Conservation (phyloP, 1,140 invertebrate species). For the Cydia splendana region DNA sequence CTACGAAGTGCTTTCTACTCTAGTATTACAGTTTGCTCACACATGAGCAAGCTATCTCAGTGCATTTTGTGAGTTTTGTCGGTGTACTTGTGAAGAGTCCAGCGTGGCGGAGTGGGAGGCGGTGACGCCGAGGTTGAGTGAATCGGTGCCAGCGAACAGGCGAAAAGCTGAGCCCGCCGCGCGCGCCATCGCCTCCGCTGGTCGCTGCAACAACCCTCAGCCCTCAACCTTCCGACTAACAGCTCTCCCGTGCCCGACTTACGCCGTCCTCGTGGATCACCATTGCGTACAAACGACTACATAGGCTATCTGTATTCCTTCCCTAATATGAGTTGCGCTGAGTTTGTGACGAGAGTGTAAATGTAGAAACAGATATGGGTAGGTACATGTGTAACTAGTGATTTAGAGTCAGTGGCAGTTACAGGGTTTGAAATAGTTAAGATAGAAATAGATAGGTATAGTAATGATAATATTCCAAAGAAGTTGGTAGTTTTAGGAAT, state of each 20-base stretch:
- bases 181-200: conserved; percentile 87
- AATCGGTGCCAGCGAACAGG: conserved; percentile 88
- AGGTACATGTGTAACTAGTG: background rate
- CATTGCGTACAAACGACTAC: background rate
- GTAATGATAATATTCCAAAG: background rate
- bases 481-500: background rate
- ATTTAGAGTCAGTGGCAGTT: background rate
- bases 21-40: background rate
- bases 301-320: background rate
- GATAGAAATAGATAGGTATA: background rate
- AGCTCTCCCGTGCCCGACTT: conserved; percentile 3
- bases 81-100: conserved; percentile 78
- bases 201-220: conserved; percentile 81
- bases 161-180: conserved; percentile 88
- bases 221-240: conserved; percentile 35
- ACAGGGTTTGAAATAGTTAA: conserved; percentile 10
- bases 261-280: background rate
- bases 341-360: background rate
- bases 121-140: conserved; percentile 85
- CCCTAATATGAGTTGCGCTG: background rate
- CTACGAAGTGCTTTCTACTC: conserved; percentile 12
- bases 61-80: conserved; percentile 30
- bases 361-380: background rate
- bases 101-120: conserved; percentile 82
- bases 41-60: background rate